These are phyloP conservation scores for Pelagia noctiluca DNA, from an alignment of 30 jellyfish, hydroid and myxozoan species.

Conservation along the genomic window DNA sequence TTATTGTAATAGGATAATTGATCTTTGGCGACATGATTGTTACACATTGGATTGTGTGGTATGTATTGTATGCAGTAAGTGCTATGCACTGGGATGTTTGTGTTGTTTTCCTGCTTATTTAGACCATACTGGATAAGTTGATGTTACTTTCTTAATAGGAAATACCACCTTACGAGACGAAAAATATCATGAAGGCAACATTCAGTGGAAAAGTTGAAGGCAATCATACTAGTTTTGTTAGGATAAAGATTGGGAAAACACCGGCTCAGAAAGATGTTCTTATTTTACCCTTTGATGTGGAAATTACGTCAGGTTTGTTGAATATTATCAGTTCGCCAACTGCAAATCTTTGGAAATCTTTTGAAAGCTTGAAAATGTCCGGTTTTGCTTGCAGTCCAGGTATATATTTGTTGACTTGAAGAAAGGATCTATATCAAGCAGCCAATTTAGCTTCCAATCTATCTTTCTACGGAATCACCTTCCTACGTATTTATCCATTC, in stretches of 20 bases:
- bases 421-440: neutral
- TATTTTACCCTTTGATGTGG: constrained; percentile 84
- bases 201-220: constrained; percentile 82
- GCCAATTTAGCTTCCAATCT: neutral
- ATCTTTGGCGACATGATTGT: too few species aligned
- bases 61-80: too few species aligned
- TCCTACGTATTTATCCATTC: too few species aligned
- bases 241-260: constrained; percentile 80
- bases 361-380: neutral
- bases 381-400: neutral
- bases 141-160: constrained; percentile 80
- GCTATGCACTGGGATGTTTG: too few species aligned
- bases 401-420: neutral
- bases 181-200: constrained; percentile 91
- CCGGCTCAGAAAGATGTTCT: constrained; percentile 75
- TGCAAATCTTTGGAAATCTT: too few species aligned
- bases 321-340: too few species aligned
- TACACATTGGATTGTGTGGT: too few species aligned
- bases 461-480: too few species aligned
- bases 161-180: constrained; percentile 95
- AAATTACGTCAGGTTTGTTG: constrained; percentile 79
- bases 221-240: constrained; percentile 82
- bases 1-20: too few species aligned
- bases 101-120: too few species aligned
- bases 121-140: too few species aligned